Base-by-base conservation (phyloP, 2,113 vertebrate species). In the Aegotheles bennettii region DNA sequence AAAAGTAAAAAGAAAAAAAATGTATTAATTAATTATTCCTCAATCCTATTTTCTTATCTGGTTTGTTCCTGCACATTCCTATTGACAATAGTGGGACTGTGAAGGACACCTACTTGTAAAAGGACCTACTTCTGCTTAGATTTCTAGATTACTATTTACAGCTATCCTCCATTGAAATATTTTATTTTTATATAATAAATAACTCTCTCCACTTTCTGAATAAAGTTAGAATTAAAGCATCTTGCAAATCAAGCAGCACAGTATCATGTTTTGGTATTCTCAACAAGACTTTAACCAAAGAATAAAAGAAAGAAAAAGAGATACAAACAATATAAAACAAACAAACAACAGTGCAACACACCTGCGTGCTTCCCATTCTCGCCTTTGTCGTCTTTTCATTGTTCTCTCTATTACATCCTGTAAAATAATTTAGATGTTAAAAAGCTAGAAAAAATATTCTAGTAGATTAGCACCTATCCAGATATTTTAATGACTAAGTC, bases 351-450 rank as follows among this genome's bases (percentile, higher is more conserved):
- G 7, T 16, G 9, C 20, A 10, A 43, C 80, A 91, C 84, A 99
- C 99, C 99, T 99, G 33, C 98, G 98, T 13, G 98, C 98, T 84
- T 99, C 99, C 99, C 99, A 99, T 53, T 99, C 99, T 80, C 98
- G 97, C 85, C 95, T 98, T 3, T 98, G 97, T 15, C 98, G 98
- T 42, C 98, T 98, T 89, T 97, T 99, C 80, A 99, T 98, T 21
- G 99, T 98, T 91, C 97, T 98, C 95, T 99, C 99, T 42, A 99
- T 77, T 3, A 98, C 97, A 25, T 98, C 99, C 99, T 99, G 96
- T 17, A 86, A 88, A 81, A 73, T 64, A 67, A 93, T 90, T 65
- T 47, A 16, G 3, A 42, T 35, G 8, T 92, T 79, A 94, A 85
- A 82, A 75, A 53, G 35, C 23, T 19, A 54, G 26, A 15, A 82